A percentile compares a stretch with the other conserved stretches of the same genome.
These are phyloP conservation scores for Perizoma affinitatum DNA, from an alignment of 2,888 invertebrate species.

Conservation along the genomic window DNA sequence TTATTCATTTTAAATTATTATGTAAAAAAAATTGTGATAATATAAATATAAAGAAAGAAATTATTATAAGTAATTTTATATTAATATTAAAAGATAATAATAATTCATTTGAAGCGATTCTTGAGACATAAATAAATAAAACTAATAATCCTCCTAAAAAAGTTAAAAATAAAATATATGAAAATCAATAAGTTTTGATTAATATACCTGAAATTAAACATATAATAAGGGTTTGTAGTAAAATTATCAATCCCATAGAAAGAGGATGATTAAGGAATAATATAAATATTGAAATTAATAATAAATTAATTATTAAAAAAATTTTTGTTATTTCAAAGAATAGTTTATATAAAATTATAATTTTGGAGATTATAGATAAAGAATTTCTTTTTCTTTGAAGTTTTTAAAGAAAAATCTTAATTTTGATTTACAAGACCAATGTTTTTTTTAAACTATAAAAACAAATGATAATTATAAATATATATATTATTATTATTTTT, in stretches of 20 bases:
- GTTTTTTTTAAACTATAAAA: conserved; percentile 88
- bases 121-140: conserved; percentile 86
- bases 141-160: conserved; percentile 87
- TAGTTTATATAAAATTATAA: conserved; percentile 87
- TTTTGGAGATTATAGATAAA: conserved; percentile 88
- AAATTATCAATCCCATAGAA: conserved; percentile 80
- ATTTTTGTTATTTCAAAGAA: conserved; percentile 77
- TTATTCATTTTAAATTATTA: conserved; percentile 60
- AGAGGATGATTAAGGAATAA: conserved; percentile 74
- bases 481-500: conserved; percentile 68
- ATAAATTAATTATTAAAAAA: conserved; percentile 60
- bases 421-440: conserved; percentile 88
- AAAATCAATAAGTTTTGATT: conserved; percentile 83
- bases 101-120: conserved; percentile 85
- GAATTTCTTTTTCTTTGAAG: conserved; percentile 84
- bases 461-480: conserved; percentile 70
- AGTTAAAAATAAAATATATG: conserved; percentile 85
- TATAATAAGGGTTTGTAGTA: conserved; percentile 79
- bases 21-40: conserved; percentile 47
- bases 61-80: conserved; percentile 46
- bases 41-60: conserved; percentile 44
- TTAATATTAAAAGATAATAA: conserved; percentile 60
- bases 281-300: conserved; percentile 58
- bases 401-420: conserved; percentile 83
- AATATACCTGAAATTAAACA: conserved; percentile 75